These are phyloP conservation scores for Triops longicaudatus DNA, from an alignment of 1,140 invertebrate genomes.

Conservation along the genomic window DNA sequence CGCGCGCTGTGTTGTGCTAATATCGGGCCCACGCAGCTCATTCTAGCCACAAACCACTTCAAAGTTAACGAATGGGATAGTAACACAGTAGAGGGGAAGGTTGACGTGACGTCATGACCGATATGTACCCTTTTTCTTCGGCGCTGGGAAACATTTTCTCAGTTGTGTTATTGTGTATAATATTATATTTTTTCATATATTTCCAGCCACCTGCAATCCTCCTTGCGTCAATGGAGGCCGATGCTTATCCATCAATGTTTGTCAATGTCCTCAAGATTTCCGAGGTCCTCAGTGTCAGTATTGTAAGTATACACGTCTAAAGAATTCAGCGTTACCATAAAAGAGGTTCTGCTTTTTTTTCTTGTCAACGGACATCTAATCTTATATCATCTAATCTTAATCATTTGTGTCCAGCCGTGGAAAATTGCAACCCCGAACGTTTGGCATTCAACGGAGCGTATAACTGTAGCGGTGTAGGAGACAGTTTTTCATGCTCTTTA, in stretches of 20 bases:
- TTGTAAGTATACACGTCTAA: constrained; percentile 45
- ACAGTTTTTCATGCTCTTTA: constrained; percentile 53
- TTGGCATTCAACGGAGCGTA: constrained; percentile 65
- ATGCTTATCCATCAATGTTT: constrained; percentile 62
- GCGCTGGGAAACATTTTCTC: background rate
- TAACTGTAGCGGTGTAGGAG: constrained; percentile 52
- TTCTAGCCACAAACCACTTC: too few relatives aligned
- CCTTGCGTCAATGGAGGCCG: constrained; percentile 64
- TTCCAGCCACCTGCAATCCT: constrained; percentile 58
- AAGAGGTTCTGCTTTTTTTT: too few relatives aligned
- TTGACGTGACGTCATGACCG: too few relatives aligned
- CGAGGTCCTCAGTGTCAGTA: constrained; percentile 67
- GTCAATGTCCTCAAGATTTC: constrained; percentile 62
- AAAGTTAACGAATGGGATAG: too few relatives aligned
- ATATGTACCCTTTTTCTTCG: background rate
- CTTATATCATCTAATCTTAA: too few relatives aligned
- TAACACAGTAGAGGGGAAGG: too few relatives aligned
- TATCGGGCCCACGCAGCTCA: too few relatives aligned
- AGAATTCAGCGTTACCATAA: background rate
- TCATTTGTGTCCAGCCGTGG: constrained; percentile 43
- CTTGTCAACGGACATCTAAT: too few relatives aligned
- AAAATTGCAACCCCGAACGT: constrained; percentile 49
- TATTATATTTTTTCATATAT: background rate
- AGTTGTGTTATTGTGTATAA: too few relatives aligned
- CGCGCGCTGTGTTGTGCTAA: too few relatives aligned